phyloP scores from a whole-genome alignment of 2,888 invertebrate species.

The Limnephilus auricula region DNA sequence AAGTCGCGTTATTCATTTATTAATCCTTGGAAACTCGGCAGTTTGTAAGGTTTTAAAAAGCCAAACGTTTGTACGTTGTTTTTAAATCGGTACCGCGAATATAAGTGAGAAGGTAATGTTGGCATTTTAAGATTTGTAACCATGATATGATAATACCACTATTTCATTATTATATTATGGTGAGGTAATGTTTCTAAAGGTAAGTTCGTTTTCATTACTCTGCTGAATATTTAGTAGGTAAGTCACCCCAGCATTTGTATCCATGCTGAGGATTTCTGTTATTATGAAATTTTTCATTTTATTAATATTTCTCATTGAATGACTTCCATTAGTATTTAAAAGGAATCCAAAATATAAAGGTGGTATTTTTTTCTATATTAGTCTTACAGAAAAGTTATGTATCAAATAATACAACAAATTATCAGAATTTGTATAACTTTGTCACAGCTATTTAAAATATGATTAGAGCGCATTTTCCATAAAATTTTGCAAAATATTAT shows the following conservation, averaged over 20 bases:
- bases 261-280: conserved; percentile 47
- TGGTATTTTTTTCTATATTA: neutral
- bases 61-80: neutral
- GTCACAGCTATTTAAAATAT: neutral
- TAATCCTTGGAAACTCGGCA: neutral
- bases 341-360: neutral
- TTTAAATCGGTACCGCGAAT: neutral
- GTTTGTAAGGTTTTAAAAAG: neutral
- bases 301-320: neutral
- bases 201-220: conserved; percentile 28
- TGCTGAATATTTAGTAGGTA: neutral
- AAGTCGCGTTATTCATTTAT: neutral
- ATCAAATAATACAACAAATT: neutral
- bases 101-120: conserved; percentile 28
- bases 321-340: neutral
- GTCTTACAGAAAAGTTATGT: neutral
- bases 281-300: neutral
- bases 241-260: conserved; percentile 55
- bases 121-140: neutral
- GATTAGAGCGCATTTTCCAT: neutral
- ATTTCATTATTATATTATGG: conserved; percentile 21
- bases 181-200: conserved; percentile 53
- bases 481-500: neutral
- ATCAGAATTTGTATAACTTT: neutral
- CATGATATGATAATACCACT: neutral